Conservation (phyloP, 1,140 invertebrate species). For the Drosophila orena region DNA sequence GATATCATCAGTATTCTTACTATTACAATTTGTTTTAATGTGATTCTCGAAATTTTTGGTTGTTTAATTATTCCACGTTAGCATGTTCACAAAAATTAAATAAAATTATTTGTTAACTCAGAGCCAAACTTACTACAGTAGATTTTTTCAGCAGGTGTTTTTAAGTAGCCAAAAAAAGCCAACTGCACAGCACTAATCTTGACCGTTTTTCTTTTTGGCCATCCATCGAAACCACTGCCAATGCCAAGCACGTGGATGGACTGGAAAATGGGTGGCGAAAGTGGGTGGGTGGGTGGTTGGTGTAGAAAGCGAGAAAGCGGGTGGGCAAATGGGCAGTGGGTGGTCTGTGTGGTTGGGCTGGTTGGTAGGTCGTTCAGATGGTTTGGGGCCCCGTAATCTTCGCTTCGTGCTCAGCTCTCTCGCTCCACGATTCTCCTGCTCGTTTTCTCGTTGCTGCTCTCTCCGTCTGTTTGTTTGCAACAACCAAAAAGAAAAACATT, state of each 20-base stretch:
- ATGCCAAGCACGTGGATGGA: conserved; percentile 69
- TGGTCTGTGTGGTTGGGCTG: too few species aligned
- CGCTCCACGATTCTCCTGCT: conserved; percentile 1
- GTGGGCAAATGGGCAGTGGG: too few species aligned
- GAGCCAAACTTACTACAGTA: too few species aligned
- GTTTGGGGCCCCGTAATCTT: conserved; percentile 45
- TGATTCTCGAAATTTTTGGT: too few species aligned
- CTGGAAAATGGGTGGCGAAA: conserved; percentile 22
- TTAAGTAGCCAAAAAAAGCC: conserved; percentile 2
- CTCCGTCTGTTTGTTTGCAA: conserved; percentile 62
- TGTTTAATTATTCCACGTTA: too few species aligned
- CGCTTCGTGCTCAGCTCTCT: conserved; percentile 42
- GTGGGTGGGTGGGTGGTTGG: conserved; percentile 5
- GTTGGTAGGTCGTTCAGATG: too few species aligned
- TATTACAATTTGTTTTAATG: not conserved
- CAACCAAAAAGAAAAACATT: conserved; percentile 71
- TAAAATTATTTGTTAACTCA: too few species aligned
- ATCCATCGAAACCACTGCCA: conserved; percentile 53
- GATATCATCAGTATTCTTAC: too few species aligned
- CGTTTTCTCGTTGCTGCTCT: conserved; percentile 8
- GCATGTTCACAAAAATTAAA: too few species aligned
- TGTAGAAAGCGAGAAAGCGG: too few species aligned
- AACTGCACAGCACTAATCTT: not conserved
- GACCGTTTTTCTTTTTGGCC: conserved; percentile 20
- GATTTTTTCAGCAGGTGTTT: too few species aligned